Conservation (phyloP, 2,113 vertebrate genomes). For the Condylura cristata region DNA sequence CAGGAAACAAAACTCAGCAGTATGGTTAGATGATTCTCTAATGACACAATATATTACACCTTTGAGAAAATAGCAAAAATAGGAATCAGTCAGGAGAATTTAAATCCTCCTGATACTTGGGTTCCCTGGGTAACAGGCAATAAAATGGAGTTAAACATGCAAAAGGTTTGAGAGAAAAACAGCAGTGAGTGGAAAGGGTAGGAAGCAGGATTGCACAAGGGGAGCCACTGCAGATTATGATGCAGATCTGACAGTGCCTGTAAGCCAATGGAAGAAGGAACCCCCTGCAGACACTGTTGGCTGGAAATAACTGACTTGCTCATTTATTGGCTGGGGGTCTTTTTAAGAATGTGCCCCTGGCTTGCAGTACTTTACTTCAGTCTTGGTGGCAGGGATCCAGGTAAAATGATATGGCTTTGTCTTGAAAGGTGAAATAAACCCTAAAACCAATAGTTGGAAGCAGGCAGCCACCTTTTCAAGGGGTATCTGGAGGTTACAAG, state of each 20-base stretch:
- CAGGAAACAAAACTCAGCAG: background rate
- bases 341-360: background rate
- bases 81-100: background rate
- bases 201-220: background rate
- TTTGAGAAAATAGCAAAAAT: conserved; percentile 26
- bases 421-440: background rate
- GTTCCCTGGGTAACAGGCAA: background rate
- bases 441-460: background rate
- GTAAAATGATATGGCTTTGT: background rate
- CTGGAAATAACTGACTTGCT: background rate
- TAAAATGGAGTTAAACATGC: background rate
- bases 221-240: background rate
- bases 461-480: background rate
- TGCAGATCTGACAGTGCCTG: background rate
- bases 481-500: background rate
- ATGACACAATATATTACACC: background rate
- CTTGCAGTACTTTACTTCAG: background rate
- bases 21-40: background rate
- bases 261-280: background rate
- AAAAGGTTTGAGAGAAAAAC: background rate
- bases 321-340: background rate
- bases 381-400: background rate
- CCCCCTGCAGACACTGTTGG: background rate
- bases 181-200: background rate
- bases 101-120: background rate